A percentile compares a stretch with the other conserved stretches of the same genome.
Conservation (phyloP, 2,888 invertebrate species). For the Acanthosoma haemorrhoidale region DNA sequence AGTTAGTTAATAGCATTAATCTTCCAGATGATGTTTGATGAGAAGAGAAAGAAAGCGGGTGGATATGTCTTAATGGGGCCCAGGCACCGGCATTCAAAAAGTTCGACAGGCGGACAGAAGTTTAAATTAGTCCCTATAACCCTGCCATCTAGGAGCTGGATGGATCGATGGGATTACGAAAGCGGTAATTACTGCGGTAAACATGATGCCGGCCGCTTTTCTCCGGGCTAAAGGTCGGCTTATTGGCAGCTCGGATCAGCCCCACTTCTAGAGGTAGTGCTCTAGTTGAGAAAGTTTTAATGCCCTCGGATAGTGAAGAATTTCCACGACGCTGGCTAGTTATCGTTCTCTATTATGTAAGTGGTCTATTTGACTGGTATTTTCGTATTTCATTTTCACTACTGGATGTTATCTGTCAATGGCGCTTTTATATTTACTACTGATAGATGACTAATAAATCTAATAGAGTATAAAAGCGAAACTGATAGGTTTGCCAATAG, state of each 20-base stretch:
- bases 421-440: too few species aligned
- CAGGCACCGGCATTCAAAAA: not conserved
- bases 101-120: not conserved
- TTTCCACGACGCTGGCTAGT: too few species aligned
- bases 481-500: too few species aligned
- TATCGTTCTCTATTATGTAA: too few species aligned
- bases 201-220: conserved; percentile 1
- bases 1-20: too few species aligned
- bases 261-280: not conserved
- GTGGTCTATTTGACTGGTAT: too few species aligned
- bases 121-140: not conserved
- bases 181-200: not conserved
- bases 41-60: not conserved
- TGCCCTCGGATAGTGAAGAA: too few species aligned
- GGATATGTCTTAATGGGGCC: not conserved
- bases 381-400: too few species aligned
- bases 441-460: too few species aligned
- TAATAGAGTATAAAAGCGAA: too few species aligned
- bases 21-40: too few species aligned
- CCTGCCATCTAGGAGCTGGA: not conserved
- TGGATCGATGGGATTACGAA: not conserved
- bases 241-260: not conserved
- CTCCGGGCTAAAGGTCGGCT: not conserved
- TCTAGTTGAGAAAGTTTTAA: not conserved
- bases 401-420: too few species aligned